Evolutionary conservation across 2,888 invertebrate species (phyloP), one percentile per base, ranked within the genome.

Genomic region (Electrophaes corylata): DNA sequence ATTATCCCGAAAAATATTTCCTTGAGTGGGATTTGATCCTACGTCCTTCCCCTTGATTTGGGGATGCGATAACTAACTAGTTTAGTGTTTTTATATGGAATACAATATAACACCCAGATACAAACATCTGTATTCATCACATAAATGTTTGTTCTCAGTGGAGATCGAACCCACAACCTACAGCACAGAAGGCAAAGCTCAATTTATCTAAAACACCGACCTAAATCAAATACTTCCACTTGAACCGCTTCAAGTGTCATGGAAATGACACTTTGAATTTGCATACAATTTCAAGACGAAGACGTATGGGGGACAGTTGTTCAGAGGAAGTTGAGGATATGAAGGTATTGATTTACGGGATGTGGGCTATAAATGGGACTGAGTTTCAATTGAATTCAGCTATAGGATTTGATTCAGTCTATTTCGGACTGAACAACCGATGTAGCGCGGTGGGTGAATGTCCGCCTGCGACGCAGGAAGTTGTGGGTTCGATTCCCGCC

Each of bases 241-340:
- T 60, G 55, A 66, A 47, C 50, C 57, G 59, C 47, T 47, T 61
- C 66, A 69, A 77, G 79, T 74, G 72, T 61, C 69, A 66, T 81
- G 81, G 74, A 67, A 71, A 67, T 77, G 81, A 79, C 83, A 74
- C 73, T 72, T 77, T 64, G 73, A 76, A 87, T 88, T 88, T 86
- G 84, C 87, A 87, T 88, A 81, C 80, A 78, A 82, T 81, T 80
- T 78, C 74, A 76, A 76, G 73, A 73, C 70, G 75, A 78, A 82
- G 83, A 83, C 70, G 73, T 76, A 83, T 79, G 68, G 68, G 76
- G 73, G 78, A 72, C 47, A 56, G 64, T 58, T 20, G 18, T 64
- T 62, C 56, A 62, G 55, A 45, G 49, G 76, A 72, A 63, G 64
- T 56, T 65, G 70, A 71, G 69, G 67, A 65, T 65, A 67, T 73